Conservation (phyloP, 2,113 vertebrate genomes). For the Morone chrysops region DNA sequence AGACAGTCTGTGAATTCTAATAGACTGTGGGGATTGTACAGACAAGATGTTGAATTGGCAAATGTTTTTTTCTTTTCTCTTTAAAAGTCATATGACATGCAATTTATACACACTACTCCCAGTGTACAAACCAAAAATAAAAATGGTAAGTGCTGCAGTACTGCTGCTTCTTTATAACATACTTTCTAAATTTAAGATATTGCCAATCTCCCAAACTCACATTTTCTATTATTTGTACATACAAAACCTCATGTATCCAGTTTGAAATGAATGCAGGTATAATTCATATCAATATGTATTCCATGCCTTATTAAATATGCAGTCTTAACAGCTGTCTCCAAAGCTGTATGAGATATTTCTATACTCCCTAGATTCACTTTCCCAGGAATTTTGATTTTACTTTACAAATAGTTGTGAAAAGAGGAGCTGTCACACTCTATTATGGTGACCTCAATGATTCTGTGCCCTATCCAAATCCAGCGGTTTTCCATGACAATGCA, state of each 20-base stretch:
- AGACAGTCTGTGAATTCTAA: conserved; percentile 70
- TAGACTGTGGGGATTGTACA: conserved; percentile 57
- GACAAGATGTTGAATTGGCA: conserved; percentile 47
- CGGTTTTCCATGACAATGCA: conserved; percentile 84
- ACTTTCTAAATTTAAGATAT: conserved; percentile 2
- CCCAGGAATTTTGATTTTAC: conserved; percentile 82
- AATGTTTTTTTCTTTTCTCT: conserved; percentile 33
- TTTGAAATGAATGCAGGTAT: conserved; percentile 32
- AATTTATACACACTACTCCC: not conserved
- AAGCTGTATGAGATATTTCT: conserved; percentile 62
- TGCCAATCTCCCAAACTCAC: not conserved
- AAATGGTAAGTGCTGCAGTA: not conserved
- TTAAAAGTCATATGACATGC: conserved; percentile 26
- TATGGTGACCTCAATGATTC: conserved; percentile 82
- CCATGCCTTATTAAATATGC: conserved; percentile 29
- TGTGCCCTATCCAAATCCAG: conserved; percentile 82
- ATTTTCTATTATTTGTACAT: not conserved
- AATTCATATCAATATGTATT: conserved; percentile 38
- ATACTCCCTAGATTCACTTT: conserved; percentile 72
- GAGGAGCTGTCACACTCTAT: conserved; percentile 82
- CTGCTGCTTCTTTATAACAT: not conserved
- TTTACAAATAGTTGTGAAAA: conserved; percentile 80
- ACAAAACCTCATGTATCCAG: not conserved
- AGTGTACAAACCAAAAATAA: not conserved
- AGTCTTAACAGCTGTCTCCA: conserved; percentile 67